Evolutionary conservation across 2,888 invertebrate species (phyloP).

Genomic region (Marasmarcha lunaedactyla): DNA sequence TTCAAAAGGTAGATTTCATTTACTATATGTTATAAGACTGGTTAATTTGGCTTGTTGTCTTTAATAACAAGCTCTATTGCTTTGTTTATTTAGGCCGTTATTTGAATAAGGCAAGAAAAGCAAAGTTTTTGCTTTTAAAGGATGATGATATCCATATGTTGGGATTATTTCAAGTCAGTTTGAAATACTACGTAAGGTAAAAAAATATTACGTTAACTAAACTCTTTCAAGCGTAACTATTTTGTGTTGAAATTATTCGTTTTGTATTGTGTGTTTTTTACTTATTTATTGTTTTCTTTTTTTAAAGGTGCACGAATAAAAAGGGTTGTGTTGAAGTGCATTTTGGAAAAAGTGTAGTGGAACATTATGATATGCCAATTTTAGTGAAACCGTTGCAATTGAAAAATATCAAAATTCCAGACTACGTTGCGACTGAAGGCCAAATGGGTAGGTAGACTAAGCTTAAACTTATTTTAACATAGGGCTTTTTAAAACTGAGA

Average conservation of each 20-base stretch:
- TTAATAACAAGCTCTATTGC: too few species aligned
- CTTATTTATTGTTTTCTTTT: conserved; percentile 22
- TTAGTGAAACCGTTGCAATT: conserved; percentile 4
- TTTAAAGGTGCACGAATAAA: conserved; percentile 25
- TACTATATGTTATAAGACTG: too few species aligned
- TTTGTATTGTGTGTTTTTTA: conserved; percentile 11
- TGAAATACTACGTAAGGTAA: not conserved
- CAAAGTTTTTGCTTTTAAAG: not conserved
- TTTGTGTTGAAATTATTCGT: conserved; percentile 8
- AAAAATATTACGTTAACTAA: not conserved
- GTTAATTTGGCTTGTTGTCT: too few species aligned
- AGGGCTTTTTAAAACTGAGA: too few species aligned
- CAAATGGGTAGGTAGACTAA: conserved; percentile 65
- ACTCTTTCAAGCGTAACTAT: not conserved
- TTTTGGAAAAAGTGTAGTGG: too few species aligned
- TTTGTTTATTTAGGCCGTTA: too few species aligned
- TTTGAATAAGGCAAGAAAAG: too few species aligned
- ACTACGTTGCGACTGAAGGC: conserved; percentile 45
- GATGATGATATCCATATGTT: not conserved
- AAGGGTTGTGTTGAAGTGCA: too few species aligned
- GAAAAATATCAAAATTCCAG: conserved; percentile 39
- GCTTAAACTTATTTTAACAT: too few species aligned
- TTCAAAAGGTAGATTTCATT: too few species aligned
- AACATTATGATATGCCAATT: too few species aligned
- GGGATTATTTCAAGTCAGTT: not conserved